Evolutionary conservation across 2,888 invertebrate species (phyloP), one percentile per base, ranked within the genome.

Genomic region (Steinernema scapterisci): DNA sequence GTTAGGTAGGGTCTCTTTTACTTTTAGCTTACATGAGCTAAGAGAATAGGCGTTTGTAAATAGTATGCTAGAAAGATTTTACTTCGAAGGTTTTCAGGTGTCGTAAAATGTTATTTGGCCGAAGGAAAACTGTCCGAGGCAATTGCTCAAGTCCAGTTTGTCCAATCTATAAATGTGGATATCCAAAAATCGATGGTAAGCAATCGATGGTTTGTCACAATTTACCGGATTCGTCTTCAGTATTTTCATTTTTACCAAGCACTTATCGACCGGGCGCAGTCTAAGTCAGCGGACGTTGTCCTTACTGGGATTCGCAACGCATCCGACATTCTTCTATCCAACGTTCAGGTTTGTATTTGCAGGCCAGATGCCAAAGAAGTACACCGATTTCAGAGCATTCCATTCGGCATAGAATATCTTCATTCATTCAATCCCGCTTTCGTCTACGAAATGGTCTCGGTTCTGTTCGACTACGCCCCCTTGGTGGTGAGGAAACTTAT

Each of bases 351-450:
- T 38, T 31, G 25, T 13, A 6, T 9, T 5, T 3, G 23, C 6
- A 3, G 1, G 5, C 21, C 5, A 74, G 7, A 44, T 23, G 83
- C 88, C 31, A 87, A 88, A 71, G 78, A 82, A 25, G 88, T 89
- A 79, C 88, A 88, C 77, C 81, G 83, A 31, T 77, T 89, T 23
- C 85, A 90, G 81, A 90, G 90, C 0, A 88, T 92, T 77, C 91
- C 92, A 0, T 93, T 92, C 85, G 93, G 95, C 21, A 90, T 92
- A 27, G 90, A 91, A 6, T 95, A 94, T 88, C 90, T 94, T 54
- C 91, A 91, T 77, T 89, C 90, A 71, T 89, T 97, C 70, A 93
- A 97, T 89, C 94, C 95, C 0, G 93, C 94, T 88, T 93, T 96
- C 86, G 89, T 95, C 74, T 88, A 95, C 43, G 78, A 82, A 54